Evolutionary conservation across 1,140 invertebrate genomes (phyloP), one percentile per base, ranked within the genome.

Genomic region (Polypedilum vanderplanki): DNA sequence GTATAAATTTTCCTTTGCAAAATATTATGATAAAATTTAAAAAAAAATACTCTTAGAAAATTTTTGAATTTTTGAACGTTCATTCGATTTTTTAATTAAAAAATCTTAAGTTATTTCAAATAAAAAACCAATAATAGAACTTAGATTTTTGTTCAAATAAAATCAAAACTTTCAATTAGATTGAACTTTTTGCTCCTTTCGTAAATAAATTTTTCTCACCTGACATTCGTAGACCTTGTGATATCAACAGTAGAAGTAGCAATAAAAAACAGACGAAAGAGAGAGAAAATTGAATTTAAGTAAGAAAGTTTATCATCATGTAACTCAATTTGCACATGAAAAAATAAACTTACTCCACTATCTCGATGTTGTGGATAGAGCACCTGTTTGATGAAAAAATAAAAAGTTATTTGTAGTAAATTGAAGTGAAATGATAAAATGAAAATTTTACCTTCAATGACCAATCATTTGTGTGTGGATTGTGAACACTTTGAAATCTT

Each of bases 381-480:
- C 10, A 57, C 46, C 46, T 57, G 46, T 17, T 57, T n/a, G n/a
- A n/a, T n/a, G n/a, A n/a, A n/a, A 15, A 15, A 57, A 57, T 57
- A 7, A 57, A 57, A 57, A 17, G 8, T n/a, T 57, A 15, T 57
- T 33, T 33, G 1, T 33, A 3, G 24, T 33, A 3, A 33, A 5
- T 3, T 33, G 24, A n/a, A 33, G 24, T 33, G 2, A 33, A 33
- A 57, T 3, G 8, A 12, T 57, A 83, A 7, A 46, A 46, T 1
- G n/a, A 67, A 18, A 7, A 22, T 22, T 20, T 70, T 70, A 70
- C 86, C 82, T 88, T 88, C 75, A 93, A 81, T 75, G 90, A 91
- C 91, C 92, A 93, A 78, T 93, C 91, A 79, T 92, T 91, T 20
- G 91, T 92, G 78, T 89, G 87, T 20, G 91, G 90, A 79, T 90